Conservation (phyloP, 1,140 invertebrate genomes). For the Drosophila pandora region DNA sequence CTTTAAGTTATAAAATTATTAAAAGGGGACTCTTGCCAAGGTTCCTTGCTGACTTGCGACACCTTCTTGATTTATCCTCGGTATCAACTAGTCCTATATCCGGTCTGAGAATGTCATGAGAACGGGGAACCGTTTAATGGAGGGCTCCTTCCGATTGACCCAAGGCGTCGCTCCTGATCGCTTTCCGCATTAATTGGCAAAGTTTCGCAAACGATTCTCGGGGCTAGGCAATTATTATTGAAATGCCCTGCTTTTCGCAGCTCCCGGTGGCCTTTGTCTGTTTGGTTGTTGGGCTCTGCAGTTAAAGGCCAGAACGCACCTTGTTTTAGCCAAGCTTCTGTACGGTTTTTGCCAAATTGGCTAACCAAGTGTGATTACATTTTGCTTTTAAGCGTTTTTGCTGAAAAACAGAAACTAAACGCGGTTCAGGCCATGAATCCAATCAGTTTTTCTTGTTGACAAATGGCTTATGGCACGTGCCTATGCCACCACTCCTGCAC, state of each 20-base stretch:
- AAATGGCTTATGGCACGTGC: slow-evolving; percentile 76
- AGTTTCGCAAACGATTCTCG: slow-evolving; percentile 48
- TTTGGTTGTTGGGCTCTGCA: background rate
- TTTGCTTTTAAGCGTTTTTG: slow-evolving; percentile 66
- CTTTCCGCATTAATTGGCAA: slow-evolving; percentile 55
- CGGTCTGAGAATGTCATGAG: background rate
- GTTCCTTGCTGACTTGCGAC: no score
- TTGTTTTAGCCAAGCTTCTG: background rate
- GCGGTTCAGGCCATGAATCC: slow-evolving; percentile 50
- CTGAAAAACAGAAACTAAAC: background rate
- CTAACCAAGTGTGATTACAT: slow-evolving; percentile 65
- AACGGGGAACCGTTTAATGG: background rate
- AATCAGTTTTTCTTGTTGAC: slow-evolving; percentile 70
- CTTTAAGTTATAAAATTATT: no score
- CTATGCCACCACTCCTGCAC: slow-evolving; percentile 11
- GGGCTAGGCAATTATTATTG: slow-evolving; percentile 56
- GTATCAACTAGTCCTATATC: background rate
- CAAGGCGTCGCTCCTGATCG: background rate
- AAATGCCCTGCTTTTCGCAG: slow-evolving; percentile 6
- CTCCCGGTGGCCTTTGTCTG: background rate
- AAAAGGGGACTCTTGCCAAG: no score
- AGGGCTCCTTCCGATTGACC: slow-evolving; percentile 4
- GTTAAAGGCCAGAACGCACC: background rate
- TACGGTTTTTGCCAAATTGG: slow-evolving; percentile 20
- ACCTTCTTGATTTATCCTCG: background rate